phyloP scores from a whole-genome alignment of 2,113 vertebrate species.

The Forbesichthys papilliferus region DNA sequence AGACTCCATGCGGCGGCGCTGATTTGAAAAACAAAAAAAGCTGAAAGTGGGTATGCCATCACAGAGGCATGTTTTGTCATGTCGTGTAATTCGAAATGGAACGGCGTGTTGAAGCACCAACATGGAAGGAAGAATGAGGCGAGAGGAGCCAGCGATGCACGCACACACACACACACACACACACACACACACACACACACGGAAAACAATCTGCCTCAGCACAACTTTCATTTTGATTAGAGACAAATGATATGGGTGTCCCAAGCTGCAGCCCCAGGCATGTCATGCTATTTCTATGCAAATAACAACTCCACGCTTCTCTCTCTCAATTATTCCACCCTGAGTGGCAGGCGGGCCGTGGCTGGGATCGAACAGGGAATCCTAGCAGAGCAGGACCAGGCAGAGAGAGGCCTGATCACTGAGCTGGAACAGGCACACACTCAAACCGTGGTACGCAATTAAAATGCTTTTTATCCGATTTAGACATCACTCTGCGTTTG shows the following conservation, averaged over 20 bases:
- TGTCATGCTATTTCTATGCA: slow-evolving; percentile 98
- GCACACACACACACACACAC: neutral
- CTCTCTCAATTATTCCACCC: slow-evolving; percentile 94
- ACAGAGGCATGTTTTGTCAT: slow-evolving; percentile 60
- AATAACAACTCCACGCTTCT: slow-evolving; percentile 95
- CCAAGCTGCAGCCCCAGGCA: slow-evolving; percentile 87
- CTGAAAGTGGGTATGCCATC: slow-evolving; percentile 59
- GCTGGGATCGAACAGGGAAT: slow-evolving; percentile 57
- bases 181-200: slow-evolving; percentile 17
- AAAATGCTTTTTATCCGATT: slow-evolving; percentile 31
- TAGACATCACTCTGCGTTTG: slow-evolving; percentile 1
- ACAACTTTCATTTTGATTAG: slow-evolving; percentile 97
- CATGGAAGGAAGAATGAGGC: slow-evolving; percentile 51
- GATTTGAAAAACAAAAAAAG: slow-evolving; percentile 41
- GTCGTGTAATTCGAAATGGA: slow-evolving; percentile 63
- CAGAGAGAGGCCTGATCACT: slow-evolving; percentile 59
- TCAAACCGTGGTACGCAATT: slow-evolving; percentile 34
- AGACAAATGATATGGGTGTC: slow-evolving; percentile 95
- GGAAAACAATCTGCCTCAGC: slow-evolving; percentile 85
- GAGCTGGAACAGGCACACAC: slow-evolving; percentile 84
- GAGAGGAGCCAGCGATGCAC: slow-evolving; percentile 39
- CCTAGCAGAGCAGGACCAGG: slow-evolving; percentile 40
- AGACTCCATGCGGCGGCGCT: neutral
- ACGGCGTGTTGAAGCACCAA: slow-evolving; percentile 60
- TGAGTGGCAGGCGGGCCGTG: slow-evolving; percentile 86